These are phyloP conservation scores for Mormyrus iriodes DNA, from an alignment of 2,113 vertebrate genomes.

Conservation along the genomic window DNA sequence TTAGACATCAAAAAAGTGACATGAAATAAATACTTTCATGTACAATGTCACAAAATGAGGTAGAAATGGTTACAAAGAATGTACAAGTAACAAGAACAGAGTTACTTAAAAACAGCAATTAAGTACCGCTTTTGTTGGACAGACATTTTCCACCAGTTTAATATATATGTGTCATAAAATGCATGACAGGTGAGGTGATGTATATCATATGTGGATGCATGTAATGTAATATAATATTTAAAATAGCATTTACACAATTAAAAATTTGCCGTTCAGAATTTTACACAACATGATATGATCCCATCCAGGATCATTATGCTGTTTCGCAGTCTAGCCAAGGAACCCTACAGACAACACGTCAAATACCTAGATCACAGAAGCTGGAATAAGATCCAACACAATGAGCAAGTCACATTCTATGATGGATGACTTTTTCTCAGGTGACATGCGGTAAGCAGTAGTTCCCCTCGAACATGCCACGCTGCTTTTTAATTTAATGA, in stretches of 20 bases:
- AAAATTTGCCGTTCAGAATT: not conserved
- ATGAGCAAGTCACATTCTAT: not conserved
- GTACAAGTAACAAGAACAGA: conserved; percentile 72
- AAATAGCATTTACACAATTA: not conserved
- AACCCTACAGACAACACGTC: not conserved
- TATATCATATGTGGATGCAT: not conserved
- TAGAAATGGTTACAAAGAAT: conserved; percentile 97
- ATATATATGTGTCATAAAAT: not conserved
- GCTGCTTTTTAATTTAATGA: not conserved
- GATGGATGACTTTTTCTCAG: too few species aligned
- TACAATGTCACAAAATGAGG: conserved; percentile 97
- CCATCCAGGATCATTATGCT: not conserved
- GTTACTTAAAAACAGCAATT: conserved; percentile 60
- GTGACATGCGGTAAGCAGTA: not conserved
- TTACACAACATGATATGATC: not conserved
- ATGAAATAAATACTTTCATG: conserved; percentile 98
- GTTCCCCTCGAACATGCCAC: not conserved
- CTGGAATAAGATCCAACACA: not conserved
- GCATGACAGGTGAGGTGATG: not conserved
- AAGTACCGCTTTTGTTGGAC: conserved; percentile 71
- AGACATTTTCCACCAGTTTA: conserved; percentile 42
- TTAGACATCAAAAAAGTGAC: conserved; percentile 80
- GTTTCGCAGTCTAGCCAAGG: not conserved
- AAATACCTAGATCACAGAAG: not conserved
- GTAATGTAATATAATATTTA: not conserved